Conservation (phyloP, 2,888 invertebrate genomes). For the Chrysolina haemoptera region DNA sequence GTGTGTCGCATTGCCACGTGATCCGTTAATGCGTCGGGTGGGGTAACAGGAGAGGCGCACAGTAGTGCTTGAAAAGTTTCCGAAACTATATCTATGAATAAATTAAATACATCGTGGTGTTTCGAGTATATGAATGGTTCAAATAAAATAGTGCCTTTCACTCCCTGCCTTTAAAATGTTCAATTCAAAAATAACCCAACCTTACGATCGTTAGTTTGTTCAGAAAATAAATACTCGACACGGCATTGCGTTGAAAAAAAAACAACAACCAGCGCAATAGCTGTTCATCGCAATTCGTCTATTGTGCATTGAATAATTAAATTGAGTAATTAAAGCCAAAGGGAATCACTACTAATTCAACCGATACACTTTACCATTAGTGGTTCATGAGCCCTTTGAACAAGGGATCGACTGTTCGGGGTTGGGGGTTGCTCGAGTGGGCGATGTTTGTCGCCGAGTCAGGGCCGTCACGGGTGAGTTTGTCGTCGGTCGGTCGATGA, state of each 20-base stretch:
- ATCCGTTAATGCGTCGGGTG: too few species aligned
- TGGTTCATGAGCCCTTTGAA: slow-evolving; percentile 47
- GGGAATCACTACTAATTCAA: slow-evolving; percentile 41
- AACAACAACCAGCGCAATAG: background rate
- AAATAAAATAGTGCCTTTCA: background rate
- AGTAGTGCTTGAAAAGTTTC: too few species aligned
- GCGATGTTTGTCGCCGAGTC: background rate
- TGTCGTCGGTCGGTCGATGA: background rate
- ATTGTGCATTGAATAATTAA: slow-evolving; percentile 8
- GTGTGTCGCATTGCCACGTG: too few species aligned
- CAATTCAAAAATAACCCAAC: background rate
- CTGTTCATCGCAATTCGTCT: background rate
- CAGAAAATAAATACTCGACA: background rate
- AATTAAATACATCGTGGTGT: too few species aligned
- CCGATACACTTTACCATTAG: slow-evolving; percentile 45
- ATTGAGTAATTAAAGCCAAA: slow-evolving; percentile 40
- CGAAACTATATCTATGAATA: too few species aligned
- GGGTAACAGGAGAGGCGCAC: too few species aligned
- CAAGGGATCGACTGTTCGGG: slow-evolving; percentile 33
- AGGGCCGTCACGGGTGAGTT: slow-evolving; percentile 17
- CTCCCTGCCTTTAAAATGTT: background rate
- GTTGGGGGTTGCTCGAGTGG: slow-evolving; percentile 28
- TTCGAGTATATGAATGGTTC: background rate
- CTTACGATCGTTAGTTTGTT: background rate
- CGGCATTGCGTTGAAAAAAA: background rate